Evolutionary conservation across 2,888 invertebrate genomes (phyloP).

Genomic region (Cerastoderma edule): DNA sequence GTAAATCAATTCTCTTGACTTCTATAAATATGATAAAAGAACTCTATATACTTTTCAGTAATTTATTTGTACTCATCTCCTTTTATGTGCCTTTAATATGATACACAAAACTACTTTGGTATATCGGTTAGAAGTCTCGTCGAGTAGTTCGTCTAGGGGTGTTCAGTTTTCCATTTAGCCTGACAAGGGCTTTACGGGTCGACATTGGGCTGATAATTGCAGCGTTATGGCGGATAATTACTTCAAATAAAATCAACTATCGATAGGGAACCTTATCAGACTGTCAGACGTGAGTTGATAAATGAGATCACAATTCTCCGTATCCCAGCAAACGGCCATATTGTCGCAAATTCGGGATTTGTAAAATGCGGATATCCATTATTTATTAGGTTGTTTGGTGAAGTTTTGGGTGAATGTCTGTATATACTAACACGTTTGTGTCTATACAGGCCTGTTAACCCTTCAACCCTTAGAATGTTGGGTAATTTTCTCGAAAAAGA

Average conservation of each 20-base stretch:
- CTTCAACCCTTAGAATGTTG: too few relatives aligned
- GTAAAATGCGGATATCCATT: slow-evolving; percentile 26
- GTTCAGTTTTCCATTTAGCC: slow-evolving; percentile 23
- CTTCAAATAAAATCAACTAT: slow-evolving; percentile 37
- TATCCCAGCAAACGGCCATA: slow-evolving; percentile 31
- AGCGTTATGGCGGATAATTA: slow-evolving; percentile 48
- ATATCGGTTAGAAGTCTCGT: background rate
- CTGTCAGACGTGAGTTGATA: slow-evolving; percentile 34
- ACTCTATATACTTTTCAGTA: too few relatives aligned
- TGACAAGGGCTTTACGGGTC: slow-evolving; percentile 21
- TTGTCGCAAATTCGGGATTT: slow-evolving; percentile 21
- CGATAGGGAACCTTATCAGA: slow-evolving; percentile 34
- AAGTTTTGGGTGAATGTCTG: slow-evolving; percentile 15
- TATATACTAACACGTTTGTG: slow-evolving; percentile 13
- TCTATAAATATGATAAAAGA: too few relatives aligned
- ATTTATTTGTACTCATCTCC: too few relatives aligned
- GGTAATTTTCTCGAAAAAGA: too few relatives aligned
- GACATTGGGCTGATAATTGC: slow-evolving; percentile 39
- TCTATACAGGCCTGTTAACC: too few relatives aligned
- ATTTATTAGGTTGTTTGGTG: slow-evolving; percentile 40
- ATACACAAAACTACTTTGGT: too few relatives aligned
- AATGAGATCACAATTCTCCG: slow-evolving; percentile 27
- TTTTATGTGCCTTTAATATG: too few relatives aligned
- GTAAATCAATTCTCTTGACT: too few relatives aligned
- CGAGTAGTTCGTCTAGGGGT: slow-evolving; percentile 4